Conservation (phyloP, 2,113 vertebrate species). For the Donacobius atricapilla region DNA sequence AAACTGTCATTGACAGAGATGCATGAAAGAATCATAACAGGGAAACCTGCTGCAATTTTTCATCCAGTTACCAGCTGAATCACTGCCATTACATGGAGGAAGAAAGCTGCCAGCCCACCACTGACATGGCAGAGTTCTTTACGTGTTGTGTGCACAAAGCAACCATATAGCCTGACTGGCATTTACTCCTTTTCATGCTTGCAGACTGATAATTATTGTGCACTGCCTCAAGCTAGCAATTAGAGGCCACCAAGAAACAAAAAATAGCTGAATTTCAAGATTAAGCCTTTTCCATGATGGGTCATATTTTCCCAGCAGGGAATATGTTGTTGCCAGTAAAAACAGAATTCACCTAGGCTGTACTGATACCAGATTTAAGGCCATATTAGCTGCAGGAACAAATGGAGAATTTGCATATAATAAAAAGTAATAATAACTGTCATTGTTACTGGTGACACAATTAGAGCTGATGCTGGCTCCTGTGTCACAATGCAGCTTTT, state of each 20-base stretch:
- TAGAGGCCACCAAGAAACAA: slow-evolving; percentile 79
- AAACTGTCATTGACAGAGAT: slow-evolving; percentile 75
- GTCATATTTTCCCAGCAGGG: slow-evolving; percentile 31
- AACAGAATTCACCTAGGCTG: slow-evolving; percentile 25
- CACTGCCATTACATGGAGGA: not conserved
- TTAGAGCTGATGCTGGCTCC: not conserved
- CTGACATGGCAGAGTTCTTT: slow-evolving; percentile 37
- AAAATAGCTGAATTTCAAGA: slow-evolving; percentile 61
- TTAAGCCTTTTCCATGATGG: slow-evolving; percentile 8
- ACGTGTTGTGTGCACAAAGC: slow-evolving; percentile 18
- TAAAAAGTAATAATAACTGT: slow-evolving; percentile 17
- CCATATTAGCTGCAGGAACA: not conserved
- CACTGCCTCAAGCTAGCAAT: slow-evolving; percentile 85
- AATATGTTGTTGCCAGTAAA: not conserved
- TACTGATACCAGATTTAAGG: not conserved
- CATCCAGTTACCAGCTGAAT: slow-evolving; percentile 56
- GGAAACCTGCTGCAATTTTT: slow-evolving; percentile 67
- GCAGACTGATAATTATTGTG: slow-evolving; percentile 85
- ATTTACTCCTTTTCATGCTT: slow-evolving; percentile 74
- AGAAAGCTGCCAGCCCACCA: slow-evolving; percentile 16
- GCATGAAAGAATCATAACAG: slow-evolving; percentile 67
- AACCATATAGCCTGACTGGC: slow-evolving; percentile 15
- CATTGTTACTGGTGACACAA: not conserved
- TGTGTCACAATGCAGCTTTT: slow-evolving; percentile 5
- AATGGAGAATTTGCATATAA: slow-evolving; percentile 8